A percentile compares a stretch with the other conserved stretches of the same genome.
These are phyloP conservation scores for Tanypteryx hageni DNA, from an alignment of 2,888 invertebrate genomes.

Conservation along the genomic window DNA sequence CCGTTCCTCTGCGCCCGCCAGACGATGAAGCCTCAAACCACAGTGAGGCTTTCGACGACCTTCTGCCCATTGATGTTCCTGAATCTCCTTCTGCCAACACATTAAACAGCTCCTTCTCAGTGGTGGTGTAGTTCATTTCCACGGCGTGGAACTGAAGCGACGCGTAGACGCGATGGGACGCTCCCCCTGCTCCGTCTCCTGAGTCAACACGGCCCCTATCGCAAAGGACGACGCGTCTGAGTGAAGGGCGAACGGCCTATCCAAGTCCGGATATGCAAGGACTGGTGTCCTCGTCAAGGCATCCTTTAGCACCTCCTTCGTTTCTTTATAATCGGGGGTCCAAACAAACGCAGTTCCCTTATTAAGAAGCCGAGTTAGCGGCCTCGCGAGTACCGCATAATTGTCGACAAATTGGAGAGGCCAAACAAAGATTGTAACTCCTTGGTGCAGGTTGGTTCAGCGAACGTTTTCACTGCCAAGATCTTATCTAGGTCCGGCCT, in stretches of 20 bases:
- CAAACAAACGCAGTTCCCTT: background rate
- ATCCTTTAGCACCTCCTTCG: background rate
- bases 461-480: background rate
- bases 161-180: background rate
- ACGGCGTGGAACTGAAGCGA: background rate
- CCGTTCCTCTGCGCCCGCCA: too few relatives aligned
- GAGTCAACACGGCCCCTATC: too few relatives aligned
- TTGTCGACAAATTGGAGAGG: too few relatives aligned
- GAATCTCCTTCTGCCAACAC: too few relatives aligned
- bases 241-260: background rate
- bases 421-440: background rate
- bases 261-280: background rate
- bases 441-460: background rate
- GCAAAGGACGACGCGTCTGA: background rate
- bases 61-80: too few relatives aligned
- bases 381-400: background rate
- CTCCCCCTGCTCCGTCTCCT: too few relatives aligned
- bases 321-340: too few relatives aligned
- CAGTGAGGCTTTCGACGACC: too few relatives aligned
- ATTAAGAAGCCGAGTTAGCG: background rate
- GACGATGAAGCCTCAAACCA: too few relatives aligned
- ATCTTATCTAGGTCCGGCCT: too few relatives aligned
- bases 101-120: background rate
- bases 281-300: background rate
- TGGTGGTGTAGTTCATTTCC: background rate